A percentile compares a stretch with the other conserved stretches of the same genome.
Conservation (phyloP, 2,888 invertebrate genomes). For the Rhorus exstirpatorius region DNA sequence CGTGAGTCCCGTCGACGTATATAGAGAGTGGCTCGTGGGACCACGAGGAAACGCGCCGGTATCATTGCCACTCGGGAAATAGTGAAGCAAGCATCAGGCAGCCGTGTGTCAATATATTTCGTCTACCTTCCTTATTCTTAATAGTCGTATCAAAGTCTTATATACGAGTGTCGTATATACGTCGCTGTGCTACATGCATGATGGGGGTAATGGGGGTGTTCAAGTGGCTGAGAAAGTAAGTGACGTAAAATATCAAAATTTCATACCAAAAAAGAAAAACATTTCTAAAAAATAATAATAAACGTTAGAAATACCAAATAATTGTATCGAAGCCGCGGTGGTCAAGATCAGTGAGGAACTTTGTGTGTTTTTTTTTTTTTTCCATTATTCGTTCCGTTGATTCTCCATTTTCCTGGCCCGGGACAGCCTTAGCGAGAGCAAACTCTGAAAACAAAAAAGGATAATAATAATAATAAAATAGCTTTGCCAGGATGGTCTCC, state of each 20-base stretch:
- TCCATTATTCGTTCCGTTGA: constrained; percentile 8
- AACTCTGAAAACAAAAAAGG: constrained; percentile 8
- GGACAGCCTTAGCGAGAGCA: not conserved
- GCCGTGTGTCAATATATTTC: constrained; percentile 47
- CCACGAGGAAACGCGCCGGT: constrained; percentile 72
- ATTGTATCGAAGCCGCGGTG: no score
- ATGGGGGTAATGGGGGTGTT: constrained; percentile 82
- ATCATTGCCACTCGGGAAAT: constrained; percentile 71
- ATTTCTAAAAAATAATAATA: not conserved
- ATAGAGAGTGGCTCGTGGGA: constrained; percentile 60
- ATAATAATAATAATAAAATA: not conserved
- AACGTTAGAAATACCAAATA: not conserved
- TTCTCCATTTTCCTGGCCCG: not conserved
- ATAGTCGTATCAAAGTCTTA: constrained; percentile 61
- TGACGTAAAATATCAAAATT: constrained; percentile 44
- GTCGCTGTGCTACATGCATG: constrained; percentile 72
- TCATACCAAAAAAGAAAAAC: not conserved
- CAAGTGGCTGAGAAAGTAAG: constrained; percentile 83
- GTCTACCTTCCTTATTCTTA: constrained; percentile 40
- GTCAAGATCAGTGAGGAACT: not conserved
- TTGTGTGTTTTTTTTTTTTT: not conserved
- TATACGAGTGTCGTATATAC: constrained; percentile 60
- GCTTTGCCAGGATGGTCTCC: not conserved
- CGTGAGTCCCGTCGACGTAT: constrained; percentile 38
- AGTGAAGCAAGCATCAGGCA: constrained; percentile 65